Conservation (phyloP, 1,140 invertebrate genomes). For the Pemphigus obesinymphae region DNA sequence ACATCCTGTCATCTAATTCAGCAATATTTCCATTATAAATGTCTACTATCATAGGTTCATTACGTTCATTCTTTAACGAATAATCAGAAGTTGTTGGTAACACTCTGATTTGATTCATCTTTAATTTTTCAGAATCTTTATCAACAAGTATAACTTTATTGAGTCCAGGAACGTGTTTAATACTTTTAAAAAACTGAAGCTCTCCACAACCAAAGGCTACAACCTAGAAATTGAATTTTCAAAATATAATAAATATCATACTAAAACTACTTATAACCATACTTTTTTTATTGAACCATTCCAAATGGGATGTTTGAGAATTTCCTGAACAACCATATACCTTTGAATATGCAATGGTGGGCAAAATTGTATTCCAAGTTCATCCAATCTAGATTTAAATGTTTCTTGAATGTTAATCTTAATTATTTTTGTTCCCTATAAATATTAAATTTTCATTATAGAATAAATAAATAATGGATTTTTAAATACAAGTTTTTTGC, state of each 20-base stretch:
- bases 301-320: conserved; percentile 58
- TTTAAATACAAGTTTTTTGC: background rate
- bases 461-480: background rate
- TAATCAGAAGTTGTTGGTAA: conserved; percentile 52
- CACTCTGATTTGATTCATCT: background rate
- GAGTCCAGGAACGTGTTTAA: conserved; percentile 60
- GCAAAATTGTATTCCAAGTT: conserved; percentile 54
- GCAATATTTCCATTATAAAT: conserved; percentile 62
- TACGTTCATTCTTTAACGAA: conserved; percentile 46
- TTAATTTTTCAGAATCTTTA: conserved; percentile 54
- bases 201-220: conserved; percentile 81
- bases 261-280: conserved; percentile 24
- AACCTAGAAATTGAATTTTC: conserved; percentile 54
- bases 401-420: background rate
- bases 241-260: background rate
- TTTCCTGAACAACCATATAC: conserved; percentile 59
- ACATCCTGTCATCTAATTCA: conserved; percentile 57
- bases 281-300: conserved; percentile 60
- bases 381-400: conserved; percentile 43
- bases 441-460: background rate
- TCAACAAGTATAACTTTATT: conserved; percentile 63
- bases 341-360: conserved; percentile 70
- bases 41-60: conserved; percentile 55
- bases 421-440: conserved; percentile 2
- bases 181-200: conserved; percentile 63